Base-by-base conservation (phyloP, 2,113 vertebrate species). In the Australoheros scitulus region DNA sequence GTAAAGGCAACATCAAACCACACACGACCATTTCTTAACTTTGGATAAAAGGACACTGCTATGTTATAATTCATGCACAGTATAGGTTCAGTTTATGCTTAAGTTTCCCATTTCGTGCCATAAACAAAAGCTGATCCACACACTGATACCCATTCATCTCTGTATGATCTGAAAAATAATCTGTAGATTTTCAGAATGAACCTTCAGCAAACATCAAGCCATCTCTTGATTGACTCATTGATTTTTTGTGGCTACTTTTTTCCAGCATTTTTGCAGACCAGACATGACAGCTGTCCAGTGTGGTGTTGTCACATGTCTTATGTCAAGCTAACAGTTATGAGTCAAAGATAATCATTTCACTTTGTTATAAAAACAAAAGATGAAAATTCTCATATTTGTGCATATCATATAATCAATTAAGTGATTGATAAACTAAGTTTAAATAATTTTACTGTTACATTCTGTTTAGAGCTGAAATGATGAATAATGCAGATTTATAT, bases 181-280 rank as follows among this genome's bases (percentile, higher is more conserved):
- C 26, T 55, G 47, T 3, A 34, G 47, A 72, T 10, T 9, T 32
- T 72, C 43, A 52, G 17, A 0, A 50, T 6, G 41, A 11, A 70
- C 2, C 0, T 68, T 68, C 11, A 70, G 1, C 1, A 50, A 70
- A 1, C 65, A 70, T 70, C 4, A 70, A 50, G 24, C 11, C 43
- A 70, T 29, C 0, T 0, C 0, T 0, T 47, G 14, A 68, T 6
- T 11, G 64, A 26, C 47, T 68, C 47, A 14, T 68, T 0, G 0
- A 68, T 68, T 29, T 50, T 43, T 18, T 70, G 14, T 7, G 8
- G 18, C 9, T 17, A 13, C 2, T 4, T 36, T 24, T 65, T 47
- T 70, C 26, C 1, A 50, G 41, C 18, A 18, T 50, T 70, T 70
- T 50, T 70, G 64, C 41, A 50, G 43, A 70, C 2, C 65, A 70